A percentile compares a stretch with the other conserved stretches of the same genome.
phyloP scores from a whole-genome alignment of 2,797 vertebrate genomes.

The Semotilus atromaculatus region DNA sequence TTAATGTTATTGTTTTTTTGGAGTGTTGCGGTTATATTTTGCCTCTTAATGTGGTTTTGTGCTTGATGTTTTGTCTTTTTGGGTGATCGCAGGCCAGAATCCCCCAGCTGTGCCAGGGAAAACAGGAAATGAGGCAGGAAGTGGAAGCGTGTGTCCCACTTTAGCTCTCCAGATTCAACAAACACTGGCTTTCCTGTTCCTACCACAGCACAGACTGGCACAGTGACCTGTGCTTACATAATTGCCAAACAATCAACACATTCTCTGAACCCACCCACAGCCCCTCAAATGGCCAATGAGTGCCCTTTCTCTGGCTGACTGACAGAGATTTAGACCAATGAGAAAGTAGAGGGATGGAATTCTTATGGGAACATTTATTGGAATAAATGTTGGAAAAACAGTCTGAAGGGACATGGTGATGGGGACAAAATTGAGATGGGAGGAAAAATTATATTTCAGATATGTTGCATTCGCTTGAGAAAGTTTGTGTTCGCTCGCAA shows the following conservation, averaged over 20 bases:
- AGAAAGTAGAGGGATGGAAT: background rate
- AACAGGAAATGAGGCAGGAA: slow-evolving; percentile 65
- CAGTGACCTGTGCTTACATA: slow-evolving; percentile 46
- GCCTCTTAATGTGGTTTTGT: background rate
- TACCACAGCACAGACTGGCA: slow-evolving; percentile 45
- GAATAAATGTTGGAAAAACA: background rate
- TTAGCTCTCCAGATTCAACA: slow-evolving; percentile 60
- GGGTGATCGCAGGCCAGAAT: slow-evolving; percentile 13
- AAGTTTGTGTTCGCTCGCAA: background rate
- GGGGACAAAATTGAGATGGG: background rate
- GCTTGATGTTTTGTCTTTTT: slow-evolving; percentile 7
- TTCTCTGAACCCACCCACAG: background rate
- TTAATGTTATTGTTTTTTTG: background rate
- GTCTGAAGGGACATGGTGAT: background rate
- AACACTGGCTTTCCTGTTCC: slow-evolving; percentile 63
- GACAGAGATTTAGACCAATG: background rate
- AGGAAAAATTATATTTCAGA: background rate
- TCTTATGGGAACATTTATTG: background rate
- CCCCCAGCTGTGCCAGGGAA: slow-evolving; percentile 43
- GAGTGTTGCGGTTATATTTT: background rate
- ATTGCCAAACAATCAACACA: slow-evolving; percentile 31
- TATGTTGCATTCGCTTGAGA: background rate
- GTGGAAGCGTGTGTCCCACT: slow-evolving; percentile 56
- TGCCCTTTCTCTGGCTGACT: background rate
- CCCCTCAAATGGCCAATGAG: slow-evolving; percentile 13